Conservation (phyloP, 2,888 invertebrate species). For the Hirtodrosophila alboralis region DNA sequence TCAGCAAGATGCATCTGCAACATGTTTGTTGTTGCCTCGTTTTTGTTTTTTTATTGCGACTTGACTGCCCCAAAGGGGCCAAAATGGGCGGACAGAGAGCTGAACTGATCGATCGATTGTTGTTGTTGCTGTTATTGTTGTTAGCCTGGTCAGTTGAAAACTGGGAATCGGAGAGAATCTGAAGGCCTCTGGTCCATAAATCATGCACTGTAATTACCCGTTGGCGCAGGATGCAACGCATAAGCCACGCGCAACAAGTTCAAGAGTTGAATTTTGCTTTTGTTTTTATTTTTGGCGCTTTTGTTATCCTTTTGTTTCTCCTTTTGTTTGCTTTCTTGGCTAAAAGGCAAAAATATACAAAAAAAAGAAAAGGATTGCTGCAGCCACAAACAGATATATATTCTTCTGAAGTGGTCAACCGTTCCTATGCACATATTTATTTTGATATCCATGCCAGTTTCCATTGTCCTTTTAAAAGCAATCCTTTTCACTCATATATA, state of each 20-base stretch:
- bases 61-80: slow-evolving; percentile 73
- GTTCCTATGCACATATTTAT: slow-evolving; percentile 57
- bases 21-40: slow-evolving; percentile 23
- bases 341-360: too few relatives aligned
- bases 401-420: slow-evolving; percentile 44
- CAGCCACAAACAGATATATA: slow-evolving; percentile 52
- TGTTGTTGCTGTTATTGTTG: slow-evolving; percentile 31
- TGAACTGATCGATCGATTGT: slow-evolving; percentile 82
- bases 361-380: slow-evolving; percentile 61
- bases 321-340: slow-evolving; percentile 33
- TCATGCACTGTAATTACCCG: slow-evolving; percentile 84
- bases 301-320: slow-evolving; percentile 55
- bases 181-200: slow-evolving; percentile 69
- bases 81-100: slow-evolving; percentile 78
- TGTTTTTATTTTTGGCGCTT: slow-evolving; percentile 51
- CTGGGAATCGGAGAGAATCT: neutral
- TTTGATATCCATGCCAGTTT: slow-evolving; percentile 54
- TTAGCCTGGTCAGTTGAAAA: slow-evolving; percentile 4
- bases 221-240: slow-evolving; percentile 81
- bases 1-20: slow-evolving; percentile 54
- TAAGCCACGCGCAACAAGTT: slow-evolving; percentile 76
- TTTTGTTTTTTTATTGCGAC: slow-evolving; percentile 1
- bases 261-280: slow-evolving; percentile 67
- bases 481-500: slow-evolving; percentile 41
- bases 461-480: slow-evolving; percentile 27